Conservation (phyloP, 1,140 invertebrate genomes). For the Phthorimaea operculella region DNA sequence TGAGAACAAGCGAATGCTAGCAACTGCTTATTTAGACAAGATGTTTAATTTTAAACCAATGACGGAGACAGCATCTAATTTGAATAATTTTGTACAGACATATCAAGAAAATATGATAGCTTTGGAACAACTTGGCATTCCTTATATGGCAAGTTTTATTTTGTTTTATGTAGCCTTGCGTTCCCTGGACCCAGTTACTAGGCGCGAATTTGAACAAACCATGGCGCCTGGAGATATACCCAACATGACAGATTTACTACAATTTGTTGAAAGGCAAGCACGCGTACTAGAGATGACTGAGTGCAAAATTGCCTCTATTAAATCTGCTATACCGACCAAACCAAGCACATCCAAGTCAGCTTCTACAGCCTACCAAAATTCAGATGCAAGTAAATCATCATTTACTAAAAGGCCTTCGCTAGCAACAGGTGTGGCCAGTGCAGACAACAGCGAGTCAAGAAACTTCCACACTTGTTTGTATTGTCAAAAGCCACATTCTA, state of each 20-base stretch:
- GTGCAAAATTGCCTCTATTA: too few species aligned
- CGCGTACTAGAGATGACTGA: too few species aligned
- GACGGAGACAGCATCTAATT: neutral
- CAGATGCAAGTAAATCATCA: neutral
- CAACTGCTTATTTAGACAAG: neutral
- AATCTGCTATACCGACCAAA: too few species aligned
- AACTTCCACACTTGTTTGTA: neutral
- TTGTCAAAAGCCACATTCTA: neutral
- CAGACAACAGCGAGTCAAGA: neutral
- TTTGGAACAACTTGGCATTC: neutral
- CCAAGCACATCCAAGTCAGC: neutral
- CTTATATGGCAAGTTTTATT: neutral
- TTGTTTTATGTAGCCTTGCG: neutral
- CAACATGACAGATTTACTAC: neutral
- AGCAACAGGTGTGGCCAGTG: too few species aligned
- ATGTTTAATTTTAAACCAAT: conserved; percentile 1
- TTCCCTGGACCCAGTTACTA: neutral
- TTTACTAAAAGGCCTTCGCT: neutral
- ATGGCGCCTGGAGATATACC: neutral
- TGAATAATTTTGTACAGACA: neutral
- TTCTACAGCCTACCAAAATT: neutral
- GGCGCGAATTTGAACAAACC: neutral
- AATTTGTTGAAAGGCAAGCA: neutral
- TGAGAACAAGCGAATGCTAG: neutral
- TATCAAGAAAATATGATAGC: neutral